These are phyloP conservation scores for Penaeus chinensis DNA, from an alignment of 1,140 invertebrate genomes.

Conservation along the genomic window DNA sequence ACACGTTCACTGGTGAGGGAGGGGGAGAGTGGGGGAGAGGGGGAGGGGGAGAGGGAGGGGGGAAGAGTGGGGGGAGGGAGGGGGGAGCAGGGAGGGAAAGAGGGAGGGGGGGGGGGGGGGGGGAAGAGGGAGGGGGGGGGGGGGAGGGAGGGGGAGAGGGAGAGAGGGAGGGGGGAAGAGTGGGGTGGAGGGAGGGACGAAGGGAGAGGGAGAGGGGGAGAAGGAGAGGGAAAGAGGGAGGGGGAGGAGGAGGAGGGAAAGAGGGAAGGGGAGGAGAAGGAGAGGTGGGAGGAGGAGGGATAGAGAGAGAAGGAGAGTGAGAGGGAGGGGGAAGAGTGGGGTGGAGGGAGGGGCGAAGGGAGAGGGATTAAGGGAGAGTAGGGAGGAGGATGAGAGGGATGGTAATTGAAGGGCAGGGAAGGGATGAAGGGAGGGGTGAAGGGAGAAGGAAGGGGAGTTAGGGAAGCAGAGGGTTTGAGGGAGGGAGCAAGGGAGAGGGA, in stretches of 20 bases:
- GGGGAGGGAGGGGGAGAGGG: neutral
- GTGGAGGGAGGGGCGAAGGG: neutral
- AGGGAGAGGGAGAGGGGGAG: too few relatives aligned
- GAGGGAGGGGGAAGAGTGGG: neutral
- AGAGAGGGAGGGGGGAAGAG: neutral
- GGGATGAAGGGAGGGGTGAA: too few relatives aligned
- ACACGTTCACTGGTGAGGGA: conserved; percentile 77
- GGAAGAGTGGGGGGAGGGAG: neutral
- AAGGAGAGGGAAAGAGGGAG: too few relatives aligned
- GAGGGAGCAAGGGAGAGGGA: neutral
- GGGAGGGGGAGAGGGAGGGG: too few relatives aligned
- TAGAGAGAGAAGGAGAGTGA: neutral
- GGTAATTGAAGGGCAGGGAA: too few relatives aligned
- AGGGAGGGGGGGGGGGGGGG: neutral
- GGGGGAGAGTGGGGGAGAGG: too few relatives aligned
- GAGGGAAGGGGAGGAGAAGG: too few relatives aligned
- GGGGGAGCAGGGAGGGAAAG: neutral
- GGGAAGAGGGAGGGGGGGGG: neutral
- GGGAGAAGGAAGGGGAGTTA: neutral
- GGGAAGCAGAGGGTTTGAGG: neutral
- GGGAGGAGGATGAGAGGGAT: too few relatives aligned
- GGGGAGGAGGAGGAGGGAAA: too few relatives aligned
- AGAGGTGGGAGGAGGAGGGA: neutral
- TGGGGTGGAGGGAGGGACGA: neutral
- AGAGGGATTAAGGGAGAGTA: neutral